Base-by-base conservation (phyloP, 2,113 vertebrate species). In the Megaceryle torquata region DNA sequence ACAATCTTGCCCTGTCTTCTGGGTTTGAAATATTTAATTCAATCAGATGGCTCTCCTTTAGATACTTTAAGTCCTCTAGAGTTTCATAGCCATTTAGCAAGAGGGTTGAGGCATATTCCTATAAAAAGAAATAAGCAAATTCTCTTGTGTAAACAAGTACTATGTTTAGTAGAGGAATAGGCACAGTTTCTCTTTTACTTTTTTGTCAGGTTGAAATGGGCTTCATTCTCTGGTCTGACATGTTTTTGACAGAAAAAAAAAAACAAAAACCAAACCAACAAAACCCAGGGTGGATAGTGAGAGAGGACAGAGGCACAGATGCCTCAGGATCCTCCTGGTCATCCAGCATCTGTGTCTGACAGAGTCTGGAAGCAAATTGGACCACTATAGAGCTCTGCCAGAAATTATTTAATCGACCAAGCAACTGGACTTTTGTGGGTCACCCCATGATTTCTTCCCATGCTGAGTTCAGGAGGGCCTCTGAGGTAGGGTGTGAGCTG, bases 41-140 rank as follows among this genome's bases (percentile, higher is more conserved):
- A 59, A 99, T 98, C 71, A 99, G 97, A 88, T 99, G 99, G 92
- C 98, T 99, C 74, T 99, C 99, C 88, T 99, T 98, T 92, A 99
- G 97, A 83, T 99, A 98, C 91, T 98, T 98, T 92, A 99, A 98
- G 97, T 99, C 99, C n/a, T 99, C 99, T 78, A 99, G 97, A 13
- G 97, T 98, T 98, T 99, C 98, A 93, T 99, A 99, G 82, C 99
- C 99, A 31, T 99, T 99, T 51, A 99, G 97, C 90, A 99, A 97
- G 95, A 99, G 92, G 5, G 99, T 98, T 56, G 99, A 99, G 72
- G 98, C 96, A 19, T 99, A 99, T 71, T 99, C 99, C 99, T 99
- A 76, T 22, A 22, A 63, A 80, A 86, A 50, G 48, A 86, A 94
- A 61, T 14, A 94, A 61, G 59, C 28, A 93, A 48, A 68, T 87